phyloP scores from a whole-genome alignment of 2,888 invertebrate species.

The Lithosia quadra region DNA sequence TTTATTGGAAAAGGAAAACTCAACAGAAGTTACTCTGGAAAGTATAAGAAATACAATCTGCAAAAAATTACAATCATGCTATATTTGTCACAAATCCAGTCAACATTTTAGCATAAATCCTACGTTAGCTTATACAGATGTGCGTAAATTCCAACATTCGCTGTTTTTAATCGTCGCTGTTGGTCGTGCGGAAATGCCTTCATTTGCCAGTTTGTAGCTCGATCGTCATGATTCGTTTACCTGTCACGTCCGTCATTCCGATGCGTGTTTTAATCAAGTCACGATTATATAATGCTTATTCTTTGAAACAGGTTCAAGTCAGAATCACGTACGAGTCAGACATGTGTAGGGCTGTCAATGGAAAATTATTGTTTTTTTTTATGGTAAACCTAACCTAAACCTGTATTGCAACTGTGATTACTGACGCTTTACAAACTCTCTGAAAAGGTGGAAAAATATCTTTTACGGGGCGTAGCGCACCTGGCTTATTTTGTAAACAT shows the following conservation, averaged over 20 bases:
- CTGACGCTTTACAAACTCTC: not conserved
- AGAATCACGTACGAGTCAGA: conserved; percentile 24
- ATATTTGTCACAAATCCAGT: not conserved
- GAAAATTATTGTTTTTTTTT: not conserved
- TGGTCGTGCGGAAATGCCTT: conserved; percentile 19
- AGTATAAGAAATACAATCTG: too few relatives aligned
- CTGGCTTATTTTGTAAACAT: too few relatives aligned
- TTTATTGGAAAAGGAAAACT: too few relatives aligned
- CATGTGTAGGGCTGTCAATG: conserved; percentile 14
- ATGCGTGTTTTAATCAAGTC: conserved; percentile 37
- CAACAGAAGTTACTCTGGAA: too few relatives aligned
- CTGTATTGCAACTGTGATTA: too few relatives aligned
- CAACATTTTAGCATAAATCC: not conserved
- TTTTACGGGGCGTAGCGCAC: too few relatives aligned
- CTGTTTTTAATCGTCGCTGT: conserved; percentile 11
- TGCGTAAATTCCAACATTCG: not conserved
- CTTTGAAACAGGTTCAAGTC: conserved; percentile 26
- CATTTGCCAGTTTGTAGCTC: conserved; percentile 23
- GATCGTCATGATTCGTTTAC: conserved; percentile 39
- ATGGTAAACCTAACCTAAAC: not conserved
- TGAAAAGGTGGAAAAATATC: not conserved
- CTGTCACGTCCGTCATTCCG: conserved; percentile 35
- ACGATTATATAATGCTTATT: conserved; percentile 38
- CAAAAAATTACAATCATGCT: too few relatives aligned
- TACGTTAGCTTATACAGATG: not conserved